Evolutionary conservation across 2,113 vertebrate genomes (phyloP).

Genomic region (Steatornis caripensis): DNA sequence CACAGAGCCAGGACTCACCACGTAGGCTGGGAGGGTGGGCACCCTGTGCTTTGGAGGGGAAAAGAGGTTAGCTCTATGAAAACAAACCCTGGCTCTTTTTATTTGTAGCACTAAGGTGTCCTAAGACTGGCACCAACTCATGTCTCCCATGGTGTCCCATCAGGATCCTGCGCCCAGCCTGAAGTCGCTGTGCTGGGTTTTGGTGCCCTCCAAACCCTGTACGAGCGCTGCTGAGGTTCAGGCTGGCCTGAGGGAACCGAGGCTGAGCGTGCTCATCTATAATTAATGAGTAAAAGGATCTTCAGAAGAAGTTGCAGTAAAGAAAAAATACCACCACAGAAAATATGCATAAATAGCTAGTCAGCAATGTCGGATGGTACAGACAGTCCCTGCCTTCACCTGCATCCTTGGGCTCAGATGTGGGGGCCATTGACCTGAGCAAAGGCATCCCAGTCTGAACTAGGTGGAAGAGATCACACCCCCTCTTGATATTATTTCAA

Average conservation of each 20-base stretch:
- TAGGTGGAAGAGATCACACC: neutral
- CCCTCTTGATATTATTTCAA: neutral
- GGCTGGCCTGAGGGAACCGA: neutral
- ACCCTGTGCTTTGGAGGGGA: neutral
- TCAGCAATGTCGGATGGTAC: neutral
- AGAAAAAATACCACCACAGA: neutral
- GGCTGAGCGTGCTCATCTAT: neutral
- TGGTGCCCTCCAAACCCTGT: neutral
- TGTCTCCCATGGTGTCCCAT: neutral
- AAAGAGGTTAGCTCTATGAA: neutral
- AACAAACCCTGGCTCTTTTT: neutral
- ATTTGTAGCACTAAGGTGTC: neutral
- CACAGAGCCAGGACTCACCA: rapidly evolving
- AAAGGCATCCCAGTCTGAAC: neutral
- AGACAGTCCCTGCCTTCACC: neutral
- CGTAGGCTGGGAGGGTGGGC: neutral
- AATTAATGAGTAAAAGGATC: neutral
- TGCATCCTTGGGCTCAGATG: neutral
- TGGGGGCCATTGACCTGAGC: neutral
- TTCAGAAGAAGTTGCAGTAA: neutral
- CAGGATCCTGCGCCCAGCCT: neutral
- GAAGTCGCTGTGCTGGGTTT: neutral
- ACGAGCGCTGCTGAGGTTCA: neutral
- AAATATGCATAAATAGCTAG: neutral
- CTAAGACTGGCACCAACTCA: neutral